Conservation (phyloP, 1,140 invertebrate genomes). For the Patella vulgata region DNA sequence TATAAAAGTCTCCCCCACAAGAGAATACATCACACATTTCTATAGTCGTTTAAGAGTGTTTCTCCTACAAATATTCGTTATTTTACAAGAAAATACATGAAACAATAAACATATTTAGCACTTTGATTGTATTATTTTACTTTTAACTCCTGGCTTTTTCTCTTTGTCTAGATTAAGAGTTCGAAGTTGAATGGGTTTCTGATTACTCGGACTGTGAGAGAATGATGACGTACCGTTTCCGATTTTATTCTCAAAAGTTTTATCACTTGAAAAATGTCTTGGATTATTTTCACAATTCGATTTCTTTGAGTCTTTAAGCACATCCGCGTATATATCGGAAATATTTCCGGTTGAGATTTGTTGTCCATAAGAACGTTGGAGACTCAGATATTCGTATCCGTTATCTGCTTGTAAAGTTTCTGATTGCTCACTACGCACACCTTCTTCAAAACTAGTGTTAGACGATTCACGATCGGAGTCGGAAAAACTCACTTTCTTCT, state of each 20-base stretch:
- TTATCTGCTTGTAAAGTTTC: not conserved
- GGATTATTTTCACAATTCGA: not conserved
- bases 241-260: too few relatives aligned
- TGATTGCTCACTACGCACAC: not conserved
- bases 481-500: slow-evolving; percentile 48
- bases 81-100: too few relatives aligned
- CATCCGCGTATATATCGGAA: not conserved
- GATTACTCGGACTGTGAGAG: too few relatives aligned
- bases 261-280: not conserved
- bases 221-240: too few relatives aligned
- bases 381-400: not conserved
- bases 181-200: too few relatives aligned
- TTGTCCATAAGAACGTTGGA: not conserved
- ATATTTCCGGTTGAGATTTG: not conserved
- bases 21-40: too few relatives aligned
- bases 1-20: too few relatives aligned
- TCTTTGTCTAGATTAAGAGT: slow-evolving; percentile 21
- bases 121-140: slow-evolving; percentile 39
- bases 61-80: too few relatives aligned
- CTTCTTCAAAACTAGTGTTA: slow-evolving; percentile 14
- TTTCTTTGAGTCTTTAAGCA: not conserved
- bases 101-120: slow-evolving; percentile 34
- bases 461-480: slow-evolving; percentile 40
- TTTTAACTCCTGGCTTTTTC: slow-evolving; percentile 30
- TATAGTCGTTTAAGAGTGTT: too few relatives aligned